These are phyloP conservation scores for Argyrosomus japonicus DNA, from an alignment of 2,113 vertebrate genomes.

Conservation along the genomic window DNA sequence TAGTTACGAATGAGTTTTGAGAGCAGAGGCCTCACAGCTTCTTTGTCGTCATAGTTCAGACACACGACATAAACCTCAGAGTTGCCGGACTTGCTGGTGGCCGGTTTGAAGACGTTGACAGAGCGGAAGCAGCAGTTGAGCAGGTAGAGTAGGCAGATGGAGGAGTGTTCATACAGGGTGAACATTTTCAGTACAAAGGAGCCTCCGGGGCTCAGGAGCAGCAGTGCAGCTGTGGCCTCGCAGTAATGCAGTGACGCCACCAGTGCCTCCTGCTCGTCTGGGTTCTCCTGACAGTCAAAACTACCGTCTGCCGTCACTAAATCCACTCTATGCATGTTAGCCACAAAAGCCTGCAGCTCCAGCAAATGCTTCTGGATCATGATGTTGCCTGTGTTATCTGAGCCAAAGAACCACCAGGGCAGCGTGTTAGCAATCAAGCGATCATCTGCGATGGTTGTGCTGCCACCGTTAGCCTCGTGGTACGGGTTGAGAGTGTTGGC, in stretches of 20 bases:
- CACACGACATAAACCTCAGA: constrained; percentile 95
- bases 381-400: constrained; percentile 94
- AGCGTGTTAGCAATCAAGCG: constrained; percentile 93
- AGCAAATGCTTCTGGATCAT: constrained; percentile 89
- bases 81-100: constrained; percentile 97
- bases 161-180: constrained; percentile 94
- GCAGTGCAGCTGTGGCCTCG: constrained; percentile 90
- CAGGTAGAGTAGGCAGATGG: constrained; percentile 92
- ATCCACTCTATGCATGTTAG: constrained; percentile 85
- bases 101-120: constrained; percentile 93
- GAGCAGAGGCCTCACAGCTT: constrained; percentile 84
- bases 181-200: constrained; percentile 98
- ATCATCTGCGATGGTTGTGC: constrained; percentile 92
- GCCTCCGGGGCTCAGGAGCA: constrained; percentile 87
- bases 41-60: constrained; percentile 86
- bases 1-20: constrained; percentile 91
- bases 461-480: constrained; percentile 90
- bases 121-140: constrained; percentile 90
- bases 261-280: constrained; percentile 93
- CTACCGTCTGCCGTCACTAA: constrained; percentile 97
- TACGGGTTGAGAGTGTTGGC: constrained; percentile 95
- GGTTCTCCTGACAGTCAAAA: constrained; percentile 97
- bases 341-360: constrained; percentile 88
- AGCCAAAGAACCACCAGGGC: constrained; percentile 94
- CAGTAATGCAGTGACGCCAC: constrained; percentile 94